phyloP scores from a whole-genome alignment of 1,140 invertebrate species.

The Rhyacophila brunnea region DNA sequence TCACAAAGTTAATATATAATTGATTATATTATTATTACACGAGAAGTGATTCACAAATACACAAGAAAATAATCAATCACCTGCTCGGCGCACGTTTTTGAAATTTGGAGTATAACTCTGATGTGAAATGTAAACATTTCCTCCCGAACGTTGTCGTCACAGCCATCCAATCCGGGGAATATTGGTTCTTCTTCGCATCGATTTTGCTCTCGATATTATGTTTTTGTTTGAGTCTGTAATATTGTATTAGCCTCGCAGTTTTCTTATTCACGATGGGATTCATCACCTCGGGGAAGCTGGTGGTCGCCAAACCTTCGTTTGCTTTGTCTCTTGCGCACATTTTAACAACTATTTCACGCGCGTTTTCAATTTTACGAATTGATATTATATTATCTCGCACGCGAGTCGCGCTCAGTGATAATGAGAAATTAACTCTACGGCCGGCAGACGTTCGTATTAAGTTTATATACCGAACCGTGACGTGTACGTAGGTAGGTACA shows the following conservation, averaged over 20 bases:
- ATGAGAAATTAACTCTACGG: background rate
- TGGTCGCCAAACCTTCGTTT: conserved; percentile 1
- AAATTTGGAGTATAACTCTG: background rate
- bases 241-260: conserved; percentile 6
- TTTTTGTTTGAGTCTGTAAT: conserved; percentile 25
- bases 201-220: conserved; percentile 8
- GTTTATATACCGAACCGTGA: conserved; percentile 9
- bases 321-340: conserved; percentile 32
- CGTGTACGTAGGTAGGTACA: no score
- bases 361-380: no score
- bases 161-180: conserved; percentile 23
- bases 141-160: conserved; percentile 10
- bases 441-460: background rate
- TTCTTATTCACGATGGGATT: conserved; percentile 1
- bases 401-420: background rate
- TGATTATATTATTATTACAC: no score
- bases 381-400: no score
- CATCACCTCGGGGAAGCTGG: background rate
- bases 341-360: background rate
- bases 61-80: conserved; percentile 11
- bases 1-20: no score
- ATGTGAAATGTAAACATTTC: background rate
- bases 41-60: no score
- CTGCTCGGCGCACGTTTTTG: conserved; percentile 2
- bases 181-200: background rate